A percentile compares a stretch with the other conserved stretches of the same genome.
Evolutionary conservation across 2,888 invertebrate species (phyloP).

Genomic region (Dorcus hopei): DNA sequence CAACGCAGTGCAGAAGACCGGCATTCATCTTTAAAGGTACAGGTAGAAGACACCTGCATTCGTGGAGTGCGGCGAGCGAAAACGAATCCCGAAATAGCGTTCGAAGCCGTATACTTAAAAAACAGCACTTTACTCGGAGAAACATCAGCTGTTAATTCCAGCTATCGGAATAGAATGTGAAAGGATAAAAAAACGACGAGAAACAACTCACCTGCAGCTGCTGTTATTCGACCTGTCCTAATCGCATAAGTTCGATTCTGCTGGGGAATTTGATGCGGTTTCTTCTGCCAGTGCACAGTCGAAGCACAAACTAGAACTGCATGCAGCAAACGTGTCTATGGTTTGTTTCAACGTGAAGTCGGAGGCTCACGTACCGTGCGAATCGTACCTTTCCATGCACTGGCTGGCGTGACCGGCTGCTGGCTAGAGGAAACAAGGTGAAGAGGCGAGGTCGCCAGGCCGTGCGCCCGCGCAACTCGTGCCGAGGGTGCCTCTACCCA

Average conservation of each 20-base stretch:
- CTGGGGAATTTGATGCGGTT: too few relatives aligned
- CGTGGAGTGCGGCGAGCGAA: too few relatives aligned
- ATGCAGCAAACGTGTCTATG: neutral
- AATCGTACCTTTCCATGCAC: constrained; percentile 18
- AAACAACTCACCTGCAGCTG: too few relatives aligned
- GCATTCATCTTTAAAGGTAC: neutral
- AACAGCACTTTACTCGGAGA: too few relatives aligned
- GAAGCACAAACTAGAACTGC: neutral
- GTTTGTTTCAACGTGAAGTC: constrained; percentile 1
- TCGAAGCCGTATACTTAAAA: too few relatives aligned
- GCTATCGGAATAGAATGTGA: too few relatives aligned
- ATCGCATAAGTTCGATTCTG: too few relatives aligned
- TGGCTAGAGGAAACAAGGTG: constrained; percentile 26
- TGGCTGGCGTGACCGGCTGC: constrained; percentile 26
- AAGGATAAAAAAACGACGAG: too few relatives aligned
- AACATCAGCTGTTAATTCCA: too few relatives aligned
- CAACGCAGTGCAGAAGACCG: constrained; percentile 12
- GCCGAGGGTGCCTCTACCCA: constrained; percentile 24
- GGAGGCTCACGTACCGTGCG: neutral
- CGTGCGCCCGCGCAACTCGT: constrained; percentile 26
- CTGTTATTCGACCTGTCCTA: too few relatives aligned
- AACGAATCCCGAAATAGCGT: too few relatives aligned
- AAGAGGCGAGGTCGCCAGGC: constrained; percentile 27
- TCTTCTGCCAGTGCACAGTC: neutral
- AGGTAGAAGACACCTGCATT: too few relatives aligned